Conservation (phyloP, 2,113 vertebrate genomes). For the Xiphophorus maculatus region DNA sequence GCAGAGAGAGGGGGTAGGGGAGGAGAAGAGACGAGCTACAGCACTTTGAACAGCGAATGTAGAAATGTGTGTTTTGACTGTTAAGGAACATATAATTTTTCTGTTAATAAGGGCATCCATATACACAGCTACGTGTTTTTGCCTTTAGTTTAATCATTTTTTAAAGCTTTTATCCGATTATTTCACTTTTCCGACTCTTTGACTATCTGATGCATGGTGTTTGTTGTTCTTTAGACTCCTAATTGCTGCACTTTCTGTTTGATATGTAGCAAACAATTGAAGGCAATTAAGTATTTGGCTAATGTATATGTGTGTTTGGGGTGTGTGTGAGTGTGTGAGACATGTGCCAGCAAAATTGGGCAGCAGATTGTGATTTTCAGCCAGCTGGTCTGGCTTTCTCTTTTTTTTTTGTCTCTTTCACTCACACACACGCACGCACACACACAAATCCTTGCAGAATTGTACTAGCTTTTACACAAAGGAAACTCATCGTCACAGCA, state of each 20-base stretch:
- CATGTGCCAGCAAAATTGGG: constrained; percentile 37
- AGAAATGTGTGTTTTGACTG: background rate
- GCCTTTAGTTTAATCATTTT: background rate
- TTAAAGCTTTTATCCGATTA: background rate
- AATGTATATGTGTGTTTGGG: constrained; percentile 3
- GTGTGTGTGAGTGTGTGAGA: constrained; percentile 10
- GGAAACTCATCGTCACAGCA: constrained; percentile 51
- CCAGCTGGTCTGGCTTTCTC: constrained; percentile 70
- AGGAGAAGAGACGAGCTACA: constrained; percentile 20
- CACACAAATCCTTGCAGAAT: constrained; percentile 17
- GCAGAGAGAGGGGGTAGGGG: constrained; percentile 2
- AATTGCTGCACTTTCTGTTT: constrained; percentile 5
- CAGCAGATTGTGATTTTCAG: constrained; percentile 73
- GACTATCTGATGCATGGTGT: background rate
- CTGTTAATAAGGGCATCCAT: constrained; percentile 11
- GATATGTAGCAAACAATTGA: constrained; percentile 28
- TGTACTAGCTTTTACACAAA: constrained; percentile 9
- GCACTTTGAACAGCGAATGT: constrained; percentile 8
- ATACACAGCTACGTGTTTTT: background rate
- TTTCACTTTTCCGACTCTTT: background rate
- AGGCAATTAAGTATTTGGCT: constrained; percentile 31
- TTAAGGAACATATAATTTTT: constrained; percentile 3
- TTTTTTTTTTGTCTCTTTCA: constrained; percentile 25
- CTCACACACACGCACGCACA: background rate
- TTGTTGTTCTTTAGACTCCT: background rate